phyloP scores from a whole-genome alignment of 2,888 invertebrate species.

The Drosophila peninsularis region DNA sequence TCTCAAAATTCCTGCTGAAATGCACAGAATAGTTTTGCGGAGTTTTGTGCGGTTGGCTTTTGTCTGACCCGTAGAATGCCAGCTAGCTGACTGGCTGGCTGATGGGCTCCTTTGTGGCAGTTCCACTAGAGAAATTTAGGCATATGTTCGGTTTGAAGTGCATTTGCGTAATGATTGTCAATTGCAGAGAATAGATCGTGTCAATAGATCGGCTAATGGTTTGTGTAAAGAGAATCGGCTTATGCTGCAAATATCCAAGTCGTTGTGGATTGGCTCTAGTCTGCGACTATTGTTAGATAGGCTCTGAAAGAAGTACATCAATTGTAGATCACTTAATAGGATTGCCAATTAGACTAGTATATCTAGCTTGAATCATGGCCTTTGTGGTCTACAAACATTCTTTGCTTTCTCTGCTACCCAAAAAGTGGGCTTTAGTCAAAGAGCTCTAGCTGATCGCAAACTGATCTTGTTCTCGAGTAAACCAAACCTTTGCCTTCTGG shows the following conservation, averaged over 20 bases:
- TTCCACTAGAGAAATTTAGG: neutral
- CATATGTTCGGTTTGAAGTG: slow-evolving; percentile 35
- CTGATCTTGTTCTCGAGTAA: no score
- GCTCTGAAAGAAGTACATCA: neutral
- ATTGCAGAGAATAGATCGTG: slow-evolving; percentile 12
- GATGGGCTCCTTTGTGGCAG: slow-evolving; percentile 40
- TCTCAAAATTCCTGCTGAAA: slow-evolving; percentile 61
- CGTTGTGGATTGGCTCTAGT: neutral
- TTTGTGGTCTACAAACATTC: no score
- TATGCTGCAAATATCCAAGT: neutral
- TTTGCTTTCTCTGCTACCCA: no score
- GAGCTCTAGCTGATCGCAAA: no score
- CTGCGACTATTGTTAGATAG: neutral
- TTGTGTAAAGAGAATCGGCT: neutral
- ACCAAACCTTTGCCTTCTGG: no score
- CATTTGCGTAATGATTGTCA: slow-evolving; percentile 65
- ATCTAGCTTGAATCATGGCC: no score
- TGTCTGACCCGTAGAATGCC: slow-evolving; percentile 28
- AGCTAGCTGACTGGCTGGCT: neutral
- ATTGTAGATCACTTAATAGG: neutral
- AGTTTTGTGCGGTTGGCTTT: slow-evolving; percentile 20
- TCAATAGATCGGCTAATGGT: slow-evolving; percentile 3
- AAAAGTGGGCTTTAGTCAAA: no score
- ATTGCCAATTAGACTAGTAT: neutral
- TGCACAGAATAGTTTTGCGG: slow-evolving; percentile 50